These are phyloP conservation scores for Penaeus chinensis DNA, from an alignment of 1,140 invertebrate genomes.

Conservation along the genomic window DNA sequence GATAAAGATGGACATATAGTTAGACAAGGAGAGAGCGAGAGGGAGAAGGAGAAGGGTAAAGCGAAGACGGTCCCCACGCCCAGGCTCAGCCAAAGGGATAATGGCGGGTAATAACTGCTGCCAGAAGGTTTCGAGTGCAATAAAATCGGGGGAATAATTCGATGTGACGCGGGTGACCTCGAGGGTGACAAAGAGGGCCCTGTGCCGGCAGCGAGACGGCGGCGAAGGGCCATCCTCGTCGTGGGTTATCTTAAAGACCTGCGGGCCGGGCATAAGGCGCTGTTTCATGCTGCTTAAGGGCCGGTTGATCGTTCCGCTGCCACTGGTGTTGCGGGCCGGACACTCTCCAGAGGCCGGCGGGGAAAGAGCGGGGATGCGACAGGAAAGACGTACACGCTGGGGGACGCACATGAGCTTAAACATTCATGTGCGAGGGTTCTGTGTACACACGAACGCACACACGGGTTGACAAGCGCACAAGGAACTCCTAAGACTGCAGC, in stretches of 20 bases:
- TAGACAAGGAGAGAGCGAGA: background rate
- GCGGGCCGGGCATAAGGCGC: background rate
- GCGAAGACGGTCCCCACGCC: background rate
- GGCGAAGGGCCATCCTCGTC: background rate
- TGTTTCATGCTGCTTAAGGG: constrained; percentile 18
- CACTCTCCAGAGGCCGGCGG: background rate
- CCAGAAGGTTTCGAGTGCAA: too few relatives aligned
- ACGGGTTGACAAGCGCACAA: background rate
- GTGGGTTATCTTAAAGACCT: constrained; percentile 21
- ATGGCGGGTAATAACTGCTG: too few relatives aligned
- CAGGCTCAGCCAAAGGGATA: background rate
- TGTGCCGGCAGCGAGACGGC: background rate
- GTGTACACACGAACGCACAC: constrained; percentile 6
- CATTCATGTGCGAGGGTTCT: too few relatives aligned
- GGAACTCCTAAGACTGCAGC: too few relatives aligned
- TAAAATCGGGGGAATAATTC: too few relatives aligned
- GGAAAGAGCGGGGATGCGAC: background rate
- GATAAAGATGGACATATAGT: background rate
- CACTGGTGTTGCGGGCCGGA: background rate
- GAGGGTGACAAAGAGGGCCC: background rate
- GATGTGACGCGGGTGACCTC: background rate
- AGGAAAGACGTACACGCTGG: background rate
- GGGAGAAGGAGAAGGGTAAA: background rate
- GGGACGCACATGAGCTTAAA: too few relatives aligned
- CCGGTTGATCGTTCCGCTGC: constrained; percentile 11